phyloP scores from a whole-genome alignment of 2,113 vertebrate species.

The Furnarius figulus region DNA sequence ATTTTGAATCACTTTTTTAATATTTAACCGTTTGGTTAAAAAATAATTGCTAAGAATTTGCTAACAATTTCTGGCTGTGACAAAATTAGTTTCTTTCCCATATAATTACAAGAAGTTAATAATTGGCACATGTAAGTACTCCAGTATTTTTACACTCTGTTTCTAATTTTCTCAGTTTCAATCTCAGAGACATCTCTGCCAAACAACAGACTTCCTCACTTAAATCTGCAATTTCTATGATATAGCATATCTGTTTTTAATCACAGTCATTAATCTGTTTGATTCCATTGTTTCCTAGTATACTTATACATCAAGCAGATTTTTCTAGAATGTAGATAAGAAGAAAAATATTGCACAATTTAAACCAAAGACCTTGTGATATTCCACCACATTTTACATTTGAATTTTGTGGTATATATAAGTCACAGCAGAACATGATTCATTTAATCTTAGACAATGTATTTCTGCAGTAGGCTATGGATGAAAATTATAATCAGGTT shows the following conservation, averaged over 20 bases:
- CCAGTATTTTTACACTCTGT: not conserved
- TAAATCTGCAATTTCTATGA: not conserved
- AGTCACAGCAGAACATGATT: not conserved
- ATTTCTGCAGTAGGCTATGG: not conserved
- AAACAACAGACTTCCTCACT: not conserved
- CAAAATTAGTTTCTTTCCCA: fast-evolving
- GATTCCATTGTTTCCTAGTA: not conserved
- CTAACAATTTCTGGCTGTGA: not conserved
- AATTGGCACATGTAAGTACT: not conserved
- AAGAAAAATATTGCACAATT: slow-evolving; percentile 31
- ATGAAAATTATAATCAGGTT: slow-evolving; percentile 15
- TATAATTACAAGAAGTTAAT: not conserved
- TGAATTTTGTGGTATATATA: not conserved
- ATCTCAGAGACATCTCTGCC: not conserved
- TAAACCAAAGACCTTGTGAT: not conserved
- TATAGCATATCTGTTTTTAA: not conserved
- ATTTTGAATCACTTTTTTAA: not conserved
- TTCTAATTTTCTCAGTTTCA: not conserved
- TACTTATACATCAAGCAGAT: not conserved
- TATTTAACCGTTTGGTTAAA: not conserved
- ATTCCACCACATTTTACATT: not conserved
- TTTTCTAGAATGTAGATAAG: not conserved
- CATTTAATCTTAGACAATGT: slow-evolving; percentile 12
- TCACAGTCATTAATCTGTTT: not conserved
- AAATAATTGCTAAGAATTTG: not conserved